A percentile compares a stretch with the other conserved stretches of the same genome.
These are phyloP conservation scores for Himalopsyche phryganea DNA, from an alignment of 1,140 invertebrate species.

Conservation along the genomic window DNA sequence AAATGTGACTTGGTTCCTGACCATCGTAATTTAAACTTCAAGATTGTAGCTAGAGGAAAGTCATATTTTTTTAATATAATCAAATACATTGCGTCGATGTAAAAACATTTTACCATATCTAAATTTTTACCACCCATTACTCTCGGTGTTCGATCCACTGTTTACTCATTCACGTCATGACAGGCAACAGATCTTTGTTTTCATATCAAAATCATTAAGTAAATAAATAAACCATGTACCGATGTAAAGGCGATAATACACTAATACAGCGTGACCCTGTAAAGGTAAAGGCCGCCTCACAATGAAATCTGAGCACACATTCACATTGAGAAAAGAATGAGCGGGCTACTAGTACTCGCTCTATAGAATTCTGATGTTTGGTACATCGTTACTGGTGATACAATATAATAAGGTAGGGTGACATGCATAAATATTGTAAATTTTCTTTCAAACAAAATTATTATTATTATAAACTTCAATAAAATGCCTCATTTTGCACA, in stretches of 20 bases:
- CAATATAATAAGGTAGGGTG: no score
- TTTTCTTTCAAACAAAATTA: no score
- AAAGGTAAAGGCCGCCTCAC: neutral
- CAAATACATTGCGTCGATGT: no score
- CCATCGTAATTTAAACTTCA: no score
- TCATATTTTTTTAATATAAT: no score
- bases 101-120: no score
- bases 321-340: neutral
- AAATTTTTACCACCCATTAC: neutral
- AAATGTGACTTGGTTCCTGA: no score
- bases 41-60: no score
- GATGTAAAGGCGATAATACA: neutral
- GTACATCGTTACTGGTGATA: slow-evolving; percentile 1
- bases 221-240: slow-evolving; percentile 22
- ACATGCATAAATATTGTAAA: no score
- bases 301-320: neutral
- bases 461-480: no score
- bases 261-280: neutral
- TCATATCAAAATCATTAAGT: slow-evolving; percentile 29
- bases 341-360: neutral
- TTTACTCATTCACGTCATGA: slow-evolving; percentile 13
- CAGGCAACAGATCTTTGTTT: slow-evolving; percentile 28
- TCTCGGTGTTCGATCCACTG: slow-evolving; percentile 1
- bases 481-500: no score
- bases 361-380: slow-evolving; percentile 3